phyloP scores from a whole-genome alignment of 2,113 vertebrate genomes.

The Stictonetta naevosa region DNA sequence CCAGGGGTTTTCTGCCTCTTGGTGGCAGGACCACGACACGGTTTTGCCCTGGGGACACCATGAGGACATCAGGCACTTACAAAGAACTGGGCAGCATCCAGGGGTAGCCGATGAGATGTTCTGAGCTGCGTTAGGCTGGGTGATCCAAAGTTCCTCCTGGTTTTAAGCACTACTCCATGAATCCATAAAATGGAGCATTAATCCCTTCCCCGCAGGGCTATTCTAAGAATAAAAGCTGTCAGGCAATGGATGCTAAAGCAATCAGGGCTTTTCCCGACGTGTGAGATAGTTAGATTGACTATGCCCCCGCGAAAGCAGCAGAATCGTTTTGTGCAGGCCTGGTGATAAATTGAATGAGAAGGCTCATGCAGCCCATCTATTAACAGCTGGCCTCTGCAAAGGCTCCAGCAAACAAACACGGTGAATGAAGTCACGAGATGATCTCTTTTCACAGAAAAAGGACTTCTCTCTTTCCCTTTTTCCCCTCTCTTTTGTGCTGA shows the following conservation, averaged over 20 bases:
- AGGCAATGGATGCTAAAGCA: neutral
- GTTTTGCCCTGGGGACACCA: neutral
- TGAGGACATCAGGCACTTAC: too few relatives aligned
- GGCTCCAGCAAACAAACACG: constrained; percentile 38
- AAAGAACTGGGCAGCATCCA: neutral
- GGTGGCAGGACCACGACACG: neutral
- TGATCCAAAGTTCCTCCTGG: neutral
- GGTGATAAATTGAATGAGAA: constrained; percentile 53
- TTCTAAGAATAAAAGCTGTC: neutral
- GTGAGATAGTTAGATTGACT: neutral
- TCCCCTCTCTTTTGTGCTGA: neutral
- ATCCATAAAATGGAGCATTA: neutral
- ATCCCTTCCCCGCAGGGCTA: neutral
- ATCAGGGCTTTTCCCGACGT: neutral
- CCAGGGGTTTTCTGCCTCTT: neutral
- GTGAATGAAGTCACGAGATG: neutral
- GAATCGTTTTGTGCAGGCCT: constrained; percentile 37
- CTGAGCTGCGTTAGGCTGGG: fast-evolving
- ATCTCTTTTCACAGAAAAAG: constrained; percentile 26
- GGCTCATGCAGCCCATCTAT: constrained; percentile 35
- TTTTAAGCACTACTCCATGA: neutral
- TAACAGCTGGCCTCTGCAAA: constrained; percentile 20
- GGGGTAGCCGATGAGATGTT: neutral
- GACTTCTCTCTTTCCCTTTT: neutral
- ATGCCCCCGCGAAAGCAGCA: neutral